phyloP scores from a whole-genome alignment of 2,797 vertebrate genomes.

The Lagothrix lagotricha region DNA sequence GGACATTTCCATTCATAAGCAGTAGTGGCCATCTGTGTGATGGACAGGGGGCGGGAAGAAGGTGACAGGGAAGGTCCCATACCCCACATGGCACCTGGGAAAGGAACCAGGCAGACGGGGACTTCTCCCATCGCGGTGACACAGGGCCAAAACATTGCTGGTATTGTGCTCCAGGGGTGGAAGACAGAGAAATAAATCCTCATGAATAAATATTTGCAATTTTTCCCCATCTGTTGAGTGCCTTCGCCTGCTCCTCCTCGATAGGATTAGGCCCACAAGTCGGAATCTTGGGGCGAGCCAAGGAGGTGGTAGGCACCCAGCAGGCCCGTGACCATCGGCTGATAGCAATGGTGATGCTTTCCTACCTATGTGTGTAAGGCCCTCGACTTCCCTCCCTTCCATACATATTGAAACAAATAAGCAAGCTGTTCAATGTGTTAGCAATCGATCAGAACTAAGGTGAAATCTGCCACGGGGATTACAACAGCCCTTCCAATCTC shows the following conservation, averaged over 20 bases:
- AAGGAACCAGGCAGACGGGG: background rate
- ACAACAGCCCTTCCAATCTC: background rate
- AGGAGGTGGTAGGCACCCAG: no score
- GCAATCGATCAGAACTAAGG: accelerated
- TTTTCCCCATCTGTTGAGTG: background rate
- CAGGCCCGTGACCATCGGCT: accelerated
- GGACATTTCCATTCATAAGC: background rate
- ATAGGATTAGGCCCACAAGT: background rate
- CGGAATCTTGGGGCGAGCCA: background rate
- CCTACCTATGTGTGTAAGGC: background rate
- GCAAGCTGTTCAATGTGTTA: accelerated
- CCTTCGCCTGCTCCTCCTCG: background rate
- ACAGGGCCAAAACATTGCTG: no score
- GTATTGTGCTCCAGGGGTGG: accelerated
- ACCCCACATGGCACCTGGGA: no score
- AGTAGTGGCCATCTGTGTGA: background rate
- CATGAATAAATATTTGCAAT: background rate
- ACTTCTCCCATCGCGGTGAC: accelerated
- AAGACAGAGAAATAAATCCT: background rate
- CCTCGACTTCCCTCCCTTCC: background rate
- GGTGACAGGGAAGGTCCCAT: background rate
- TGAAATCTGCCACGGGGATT: background rate
- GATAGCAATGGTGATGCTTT: no score
- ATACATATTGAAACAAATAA: accelerated
- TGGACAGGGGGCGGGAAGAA: background rate